Evolutionary conservation across 2,888 invertebrate species (phyloP), one percentile per base, ranked within the genome.

Genomic region (Aphodius granarius): DNA sequence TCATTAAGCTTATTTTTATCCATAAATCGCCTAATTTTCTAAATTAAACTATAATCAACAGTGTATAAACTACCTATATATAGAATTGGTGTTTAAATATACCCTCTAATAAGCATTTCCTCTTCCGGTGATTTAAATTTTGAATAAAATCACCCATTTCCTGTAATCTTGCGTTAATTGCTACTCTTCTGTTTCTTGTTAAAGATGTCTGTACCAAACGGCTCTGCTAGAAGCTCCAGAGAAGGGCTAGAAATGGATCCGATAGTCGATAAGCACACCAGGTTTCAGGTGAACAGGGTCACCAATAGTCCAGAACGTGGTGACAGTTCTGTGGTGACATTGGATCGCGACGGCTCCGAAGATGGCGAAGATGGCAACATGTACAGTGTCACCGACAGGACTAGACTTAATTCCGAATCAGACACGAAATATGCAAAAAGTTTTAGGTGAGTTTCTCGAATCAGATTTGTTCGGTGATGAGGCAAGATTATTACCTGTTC

Each of bases 391-490:
- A 90, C 88, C 3, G 90, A 88, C 78, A 83, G 86, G 79, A 86
- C 86, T 5, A 81, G 85, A 75, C 78, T 87, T 65, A 86, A 86
- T 82, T 84, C 86, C 5, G 87, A 90, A 70, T 89, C 89, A 78
- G 92, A 93, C 83, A 92, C 93, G 15, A 92, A 92, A 87, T 93
- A 94, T 88, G 92, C 91, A 4, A 94, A 94, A 87, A 95, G 94
- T 87, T 94, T 95, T 87, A 91, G 93, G 93, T 93, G 84, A 83
- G 80, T 78, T n/a, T 73, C n/a, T n/a, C n/a, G n/a, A n/a, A n/a
- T n/a, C 16, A 63, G 66, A 20, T 66, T 66, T 3, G n/a, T 9
- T 66, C n/a, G n/a, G n/a, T n/a, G n/a, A n/a, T n/a, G n/a, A n/a
- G n/a, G n/a, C n/a, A n/a, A n/a, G n/a, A n/a, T n/a, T n/a, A n/a